These are phyloP conservation scores for Drosophila prolongata DNA, from an alignment of 2,888 invertebrate species.

Conservation along the genomic window DNA sequence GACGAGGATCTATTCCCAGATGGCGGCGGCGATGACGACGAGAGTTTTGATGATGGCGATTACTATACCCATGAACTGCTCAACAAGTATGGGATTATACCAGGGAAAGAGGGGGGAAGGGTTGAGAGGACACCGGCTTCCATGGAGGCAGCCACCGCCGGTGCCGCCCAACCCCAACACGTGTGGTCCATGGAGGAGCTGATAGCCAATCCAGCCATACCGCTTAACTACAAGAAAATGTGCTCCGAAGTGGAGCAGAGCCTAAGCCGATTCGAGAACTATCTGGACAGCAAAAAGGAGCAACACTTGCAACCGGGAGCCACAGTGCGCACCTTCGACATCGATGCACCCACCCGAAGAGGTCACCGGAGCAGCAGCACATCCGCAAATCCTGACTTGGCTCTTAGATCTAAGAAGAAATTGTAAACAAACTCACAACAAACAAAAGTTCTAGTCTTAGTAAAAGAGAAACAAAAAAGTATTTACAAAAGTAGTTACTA, in stretches of 20 bases:
- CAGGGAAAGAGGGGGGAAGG: slow-evolving; percentile 21
- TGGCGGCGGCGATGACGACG: slow-evolving; percentile 48
- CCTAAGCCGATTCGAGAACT: slow-evolving; percentile 82
- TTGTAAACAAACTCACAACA: slow-evolving; percentile 50
- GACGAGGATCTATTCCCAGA: slow-evolving; percentile 50
- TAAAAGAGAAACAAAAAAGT: background rate
- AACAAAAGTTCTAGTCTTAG: slow-evolving; percentile 15
- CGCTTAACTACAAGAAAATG: slow-evolving; percentile 84
- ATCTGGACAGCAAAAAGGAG: slow-evolving; percentile 73
- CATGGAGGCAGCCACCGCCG: slow-evolving; percentile 13
- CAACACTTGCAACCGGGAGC: background rate
- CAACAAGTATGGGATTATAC: slow-evolving; percentile 63
- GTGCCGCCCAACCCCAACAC: slow-evolving; percentile 53
- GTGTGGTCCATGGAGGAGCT: slow-evolving; percentile 84
- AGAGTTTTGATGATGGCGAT: slow-evolving; percentile 56
- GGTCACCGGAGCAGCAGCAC: slow-evolving; percentile 2
- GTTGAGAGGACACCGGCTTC: background rate
- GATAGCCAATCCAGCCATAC: slow-evolving; percentile 82
- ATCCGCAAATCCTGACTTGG: slow-evolving; percentile 75
- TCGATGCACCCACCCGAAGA: slow-evolving; percentile 85
- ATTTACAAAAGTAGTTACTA: background rate
- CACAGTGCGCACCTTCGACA: slow-evolving; percentile 85
- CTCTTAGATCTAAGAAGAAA: slow-evolving; percentile 65
- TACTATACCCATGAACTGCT: slow-evolving; percentile 58
- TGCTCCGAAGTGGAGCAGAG: slow-evolving; percentile 83